Conservation (phyloP, 2,797 vertebrate genomes). For the Aselliscus stoliczkanus region DNA sequence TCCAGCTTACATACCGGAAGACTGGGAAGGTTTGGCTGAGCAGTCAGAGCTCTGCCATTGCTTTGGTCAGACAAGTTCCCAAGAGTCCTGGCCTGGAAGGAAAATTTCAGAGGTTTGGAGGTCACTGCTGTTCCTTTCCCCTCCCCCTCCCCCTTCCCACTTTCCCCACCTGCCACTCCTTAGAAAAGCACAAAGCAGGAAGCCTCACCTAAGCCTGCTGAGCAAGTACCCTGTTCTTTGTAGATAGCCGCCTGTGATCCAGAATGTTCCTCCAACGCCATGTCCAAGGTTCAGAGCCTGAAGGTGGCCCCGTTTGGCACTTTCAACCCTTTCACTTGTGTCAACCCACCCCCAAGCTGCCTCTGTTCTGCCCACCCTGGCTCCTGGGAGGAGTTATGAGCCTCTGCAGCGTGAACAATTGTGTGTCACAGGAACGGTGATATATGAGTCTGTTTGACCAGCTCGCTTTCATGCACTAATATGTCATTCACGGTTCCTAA, state of each 20-base stretch:
- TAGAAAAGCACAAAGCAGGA: neutral
- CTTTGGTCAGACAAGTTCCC: neutral
- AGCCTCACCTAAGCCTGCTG: neutral
- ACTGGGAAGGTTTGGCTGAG: neutral
- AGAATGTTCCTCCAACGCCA: neutral
- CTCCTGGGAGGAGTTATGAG: neutral
- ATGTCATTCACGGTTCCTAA: neutral
- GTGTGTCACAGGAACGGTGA: neutral
- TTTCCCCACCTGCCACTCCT: neutral
- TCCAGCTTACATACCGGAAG: neutral
- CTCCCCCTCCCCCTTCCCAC: neutral
- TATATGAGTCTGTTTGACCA: neutral
- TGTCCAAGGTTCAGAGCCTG: neutral
- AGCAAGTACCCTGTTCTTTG: neutral
- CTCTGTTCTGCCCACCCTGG: neutral
- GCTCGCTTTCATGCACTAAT: neutral
- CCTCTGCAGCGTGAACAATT: rapidly evolving
- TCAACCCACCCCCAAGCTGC: neutral
- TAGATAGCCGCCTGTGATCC: neutral
- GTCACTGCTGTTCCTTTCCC: neutral
- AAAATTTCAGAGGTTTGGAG: neutral
- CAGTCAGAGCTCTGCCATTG: neutral
- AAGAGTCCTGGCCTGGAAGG: neutral
- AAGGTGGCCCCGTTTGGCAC: neutral
- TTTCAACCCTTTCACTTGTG: neutral